Evolutionary conservation across 2,113 vertebrate species (phyloP), one percentile per base, ranked within the genome.

Genomic region (Agelaius tricolor): DNA sequence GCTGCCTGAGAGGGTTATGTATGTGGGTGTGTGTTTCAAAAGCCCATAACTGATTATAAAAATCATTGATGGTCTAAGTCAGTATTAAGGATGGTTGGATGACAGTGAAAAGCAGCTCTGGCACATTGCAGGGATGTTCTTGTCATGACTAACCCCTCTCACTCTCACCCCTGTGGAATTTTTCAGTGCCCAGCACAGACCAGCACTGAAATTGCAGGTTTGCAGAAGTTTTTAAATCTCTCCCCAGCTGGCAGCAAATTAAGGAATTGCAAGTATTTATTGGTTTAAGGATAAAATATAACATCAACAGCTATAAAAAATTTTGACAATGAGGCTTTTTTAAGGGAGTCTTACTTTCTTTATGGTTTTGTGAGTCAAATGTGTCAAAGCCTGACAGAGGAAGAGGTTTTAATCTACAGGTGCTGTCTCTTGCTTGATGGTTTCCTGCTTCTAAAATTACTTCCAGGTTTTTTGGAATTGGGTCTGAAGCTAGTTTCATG

Each of bases 51-150:
- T 95, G 88, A 92, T 88, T 89, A 62, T 84, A 87, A 76, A 96
- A 97, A 83, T 65, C 61, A 68, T 4, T 31, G 78, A 67, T 87
- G 69, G 81, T 76, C 82, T 87, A 61, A 87, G 63, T 95, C 51
- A 0, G 46, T 84, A 39, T 95, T 95, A 96, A 68, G 5, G 10
- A 84, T 35, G 55, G 68, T 91, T 91, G 85, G 89, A 68, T 87
- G 91, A 82, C 84, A 77, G 51, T 87, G 87, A 93, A 94, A 89
- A 95, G 95, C 94, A 61, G 84, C 47, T 68, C 41, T 74, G 83
- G 95, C 94, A 92, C 77, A 85, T 96, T 95, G 86, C 88, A 91
- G 84, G 71, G 84, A 96, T 95, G 75, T 87, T 97, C 94, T 90
- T 37, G 61, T 74, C 93, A 77, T 94, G 94, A 95, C 73, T 97